A percentile compares a stretch with the other conserved stretches of the same genome.
phyloP scores from a whole-genome alignment of 2,113 vertebrate genomes.

The Mesembrinibis cayennensis region DNA sequence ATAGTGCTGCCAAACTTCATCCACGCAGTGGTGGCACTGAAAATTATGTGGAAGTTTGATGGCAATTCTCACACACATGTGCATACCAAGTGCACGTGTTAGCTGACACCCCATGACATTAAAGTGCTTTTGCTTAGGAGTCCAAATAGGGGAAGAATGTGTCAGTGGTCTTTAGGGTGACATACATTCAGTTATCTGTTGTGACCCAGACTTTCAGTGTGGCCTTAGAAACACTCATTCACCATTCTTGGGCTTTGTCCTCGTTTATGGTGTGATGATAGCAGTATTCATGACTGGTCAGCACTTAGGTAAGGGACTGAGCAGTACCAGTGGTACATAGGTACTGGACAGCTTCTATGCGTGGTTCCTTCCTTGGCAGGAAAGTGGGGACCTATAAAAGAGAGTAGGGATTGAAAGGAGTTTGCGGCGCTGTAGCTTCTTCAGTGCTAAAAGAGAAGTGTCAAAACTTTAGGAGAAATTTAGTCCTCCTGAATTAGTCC shows the following conservation, averaged over 20 bases:
- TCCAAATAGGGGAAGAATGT: neutral
- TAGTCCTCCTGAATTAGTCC: neutral
- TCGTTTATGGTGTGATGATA: neutral
- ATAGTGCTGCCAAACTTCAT: neutral
- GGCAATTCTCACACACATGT: rapidly evolving
- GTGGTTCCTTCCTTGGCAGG: neutral
- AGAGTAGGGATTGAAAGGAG: neutral
- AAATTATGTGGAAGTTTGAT: neutral
- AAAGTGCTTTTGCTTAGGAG: neutral
- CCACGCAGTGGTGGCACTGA: neutral
- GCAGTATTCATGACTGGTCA: neutral
- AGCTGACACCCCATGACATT: neutral
- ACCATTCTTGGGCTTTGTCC: neutral
- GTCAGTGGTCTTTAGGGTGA: neutral
- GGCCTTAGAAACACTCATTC: neutral
- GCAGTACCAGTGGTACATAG: neutral
- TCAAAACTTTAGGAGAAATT: neutral
- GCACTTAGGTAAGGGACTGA: neutral
- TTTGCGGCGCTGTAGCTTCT: neutral
- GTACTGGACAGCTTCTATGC: neutral
- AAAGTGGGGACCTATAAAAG: neutral
- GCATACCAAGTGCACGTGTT: rapidly evolving
- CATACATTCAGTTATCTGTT: neutral
- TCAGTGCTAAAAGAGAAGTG: neutral
- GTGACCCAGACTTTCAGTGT: neutral